phyloP scores from a whole-genome alignment of 2,797 vertebrate genomes.

The Chromis chromis region DNA sequence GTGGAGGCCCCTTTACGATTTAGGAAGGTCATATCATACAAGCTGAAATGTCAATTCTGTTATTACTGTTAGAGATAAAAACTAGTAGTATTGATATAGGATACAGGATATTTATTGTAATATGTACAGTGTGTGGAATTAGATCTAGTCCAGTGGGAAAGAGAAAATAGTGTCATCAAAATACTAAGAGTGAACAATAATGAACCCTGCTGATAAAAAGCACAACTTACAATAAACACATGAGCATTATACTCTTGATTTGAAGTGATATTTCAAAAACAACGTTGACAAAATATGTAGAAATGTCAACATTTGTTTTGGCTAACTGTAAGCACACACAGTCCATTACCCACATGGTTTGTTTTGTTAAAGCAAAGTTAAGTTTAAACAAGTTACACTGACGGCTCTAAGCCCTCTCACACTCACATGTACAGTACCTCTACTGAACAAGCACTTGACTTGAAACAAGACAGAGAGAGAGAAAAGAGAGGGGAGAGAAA shows the following conservation, averaged over 20 bases:
- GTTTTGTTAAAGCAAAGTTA: slow-evolving; percentile 30
- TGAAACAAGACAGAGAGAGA: slow-evolving; percentile 56
- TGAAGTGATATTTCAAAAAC: slow-evolving; percentile 54
- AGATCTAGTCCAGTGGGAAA: neutral
- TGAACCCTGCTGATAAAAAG: neutral
- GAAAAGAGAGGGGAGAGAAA: slow-evolving; percentile 24
- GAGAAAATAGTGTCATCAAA: neutral
- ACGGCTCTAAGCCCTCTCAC: slow-evolving; percentile 26
- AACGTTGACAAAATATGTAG: slow-evolving; percentile 34
- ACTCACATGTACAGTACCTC: slow-evolving; percentile 9
- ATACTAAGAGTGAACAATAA: slow-evolving; percentile 8
- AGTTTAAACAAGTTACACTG: slow-evolving; percentile 21
- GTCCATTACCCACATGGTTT: slow-evolving; percentile 19
- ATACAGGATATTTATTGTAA: neutral
- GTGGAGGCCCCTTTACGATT: slow-evolving; percentile 28
- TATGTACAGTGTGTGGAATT: neutral
- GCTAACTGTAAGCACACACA: neutral
- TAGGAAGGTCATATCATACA: slow-evolving; percentile 30
- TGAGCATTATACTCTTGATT: slow-evolving; percentile 31
- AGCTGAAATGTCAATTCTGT: slow-evolving; percentile 29
- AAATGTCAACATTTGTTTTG: slow-evolving; percentile 41
- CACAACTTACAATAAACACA: slow-evolving; percentile 5
- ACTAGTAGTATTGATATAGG: neutral
- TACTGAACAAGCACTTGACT: slow-evolving; percentile 26
- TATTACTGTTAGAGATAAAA: slow-evolving; percentile 4